Conservation (phyloP, 2,113 vertebrate genomes). For the Dromaius novaehollandiae region DNA sequence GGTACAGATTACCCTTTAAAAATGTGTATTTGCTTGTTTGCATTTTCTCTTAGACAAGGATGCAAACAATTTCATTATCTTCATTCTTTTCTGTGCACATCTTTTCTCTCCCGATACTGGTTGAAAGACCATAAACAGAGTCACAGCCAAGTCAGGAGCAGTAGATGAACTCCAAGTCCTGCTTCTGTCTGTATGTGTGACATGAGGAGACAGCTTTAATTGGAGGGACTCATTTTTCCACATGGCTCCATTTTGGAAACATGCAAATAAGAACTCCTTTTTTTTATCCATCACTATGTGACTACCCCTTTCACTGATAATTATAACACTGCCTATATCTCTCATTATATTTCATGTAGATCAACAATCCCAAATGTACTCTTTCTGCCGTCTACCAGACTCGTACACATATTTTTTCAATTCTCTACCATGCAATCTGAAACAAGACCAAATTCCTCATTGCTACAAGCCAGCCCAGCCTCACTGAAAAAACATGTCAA, state of each 20-base stretch:
- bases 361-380: background rate
- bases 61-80: background rate
- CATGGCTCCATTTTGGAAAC: background rate
- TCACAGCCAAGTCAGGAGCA: background rate
- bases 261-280: background rate
- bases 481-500: background rate
- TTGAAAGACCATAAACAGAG: background rate
- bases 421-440: background rate
- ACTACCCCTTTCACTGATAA: background rate
- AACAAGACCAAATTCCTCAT: background rate
- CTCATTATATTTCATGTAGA: background rate
- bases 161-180: background rate
- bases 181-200: background rate
- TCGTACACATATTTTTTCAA: background rate
- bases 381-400: background rate
- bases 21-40: background rate
- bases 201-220: background rate
- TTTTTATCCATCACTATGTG: background rate
- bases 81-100: background rate
- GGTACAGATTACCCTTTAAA: background rate
- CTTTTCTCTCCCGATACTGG: background rate
- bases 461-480: background rate
- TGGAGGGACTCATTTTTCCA: background rate
- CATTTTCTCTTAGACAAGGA: background rate
- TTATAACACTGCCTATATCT: background rate